A percentile compares a stretch with the other conserved stretches of the same genome.
These are phyloP conservation scores for Vombatus ursinus DNA, from an alignment of 2,113 vertebrate genomes.

Conservation along the genomic window DNA sequence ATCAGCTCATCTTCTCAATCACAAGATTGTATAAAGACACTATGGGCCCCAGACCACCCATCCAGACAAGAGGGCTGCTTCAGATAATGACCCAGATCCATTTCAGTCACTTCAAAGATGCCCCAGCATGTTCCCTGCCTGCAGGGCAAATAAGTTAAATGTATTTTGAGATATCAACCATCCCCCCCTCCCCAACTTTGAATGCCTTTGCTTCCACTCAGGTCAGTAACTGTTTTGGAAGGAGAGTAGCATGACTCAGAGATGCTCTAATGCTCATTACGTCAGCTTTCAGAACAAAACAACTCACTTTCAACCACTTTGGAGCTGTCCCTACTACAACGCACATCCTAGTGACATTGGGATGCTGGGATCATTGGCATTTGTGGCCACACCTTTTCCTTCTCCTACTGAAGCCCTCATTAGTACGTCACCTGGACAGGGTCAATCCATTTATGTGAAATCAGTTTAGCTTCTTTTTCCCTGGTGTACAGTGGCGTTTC, in stretches of 20 bases:
- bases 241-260: constrained; percentile 71
- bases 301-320: constrained; percentile 62
- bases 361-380: constrained; percentile 8
- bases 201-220: constrained; percentile 72
- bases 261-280: constrained; percentile 65
- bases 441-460: constrained; percentile 32
- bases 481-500: constrained; percentile 5
- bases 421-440: constrained; percentile 17
- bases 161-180: constrained; percentile 74
- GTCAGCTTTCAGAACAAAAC: constrained; percentile 65
- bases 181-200: constrained; percentile 39
- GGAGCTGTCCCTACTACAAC: constrained; percentile 6
- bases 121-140: constrained; percentile 69
- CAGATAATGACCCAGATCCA: background rate
- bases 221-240: constrained; percentile 76
- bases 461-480: background rate
- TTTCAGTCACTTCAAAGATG: constrained; percentile 65
- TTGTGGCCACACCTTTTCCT: background rate
- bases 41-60: constrained; percentile 67
- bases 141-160: constrained; percentile 74
- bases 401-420: constrained; percentile 5
- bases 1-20: constrained; percentile 52
- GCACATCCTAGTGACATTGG: constrained; percentile 34
- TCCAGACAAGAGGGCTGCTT: constrained; percentile 10
- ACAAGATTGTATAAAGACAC: constrained; percentile 69